phyloP scores from a whole-genome alignment of 2,113 vertebrate genomes.

The Junco hyemalis region DNA sequence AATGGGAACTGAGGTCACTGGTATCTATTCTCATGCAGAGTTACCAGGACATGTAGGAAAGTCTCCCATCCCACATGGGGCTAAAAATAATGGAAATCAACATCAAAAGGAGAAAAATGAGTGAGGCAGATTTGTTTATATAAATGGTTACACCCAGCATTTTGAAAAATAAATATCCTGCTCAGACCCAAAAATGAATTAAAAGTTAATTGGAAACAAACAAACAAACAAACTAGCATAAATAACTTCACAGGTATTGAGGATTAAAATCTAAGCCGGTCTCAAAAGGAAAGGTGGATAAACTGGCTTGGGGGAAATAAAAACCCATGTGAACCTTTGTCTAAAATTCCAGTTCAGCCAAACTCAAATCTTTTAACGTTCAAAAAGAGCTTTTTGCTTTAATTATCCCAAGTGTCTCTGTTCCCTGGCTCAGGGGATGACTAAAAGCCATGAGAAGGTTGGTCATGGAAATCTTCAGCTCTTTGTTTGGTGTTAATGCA shows the following conservation, averaged over 20 bases:
- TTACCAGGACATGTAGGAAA: neutral
- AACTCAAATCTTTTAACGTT: slow-evolving; percentile 48
- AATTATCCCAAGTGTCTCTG: slow-evolving; percentile 19
- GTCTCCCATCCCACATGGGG: neutral
- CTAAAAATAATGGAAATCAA: slow-evolving; percentile 35
- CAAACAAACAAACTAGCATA: slow-evolving; percentile 51
- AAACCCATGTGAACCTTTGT: slow-evolving; percentile 53
- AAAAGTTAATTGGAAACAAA: slow-evolving; percentile 56
- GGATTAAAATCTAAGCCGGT: slow-evolving; percentile 46
- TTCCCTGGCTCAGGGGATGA: slow-evolving; percentile 35
- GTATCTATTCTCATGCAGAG: neutral
- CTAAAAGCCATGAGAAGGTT: slow-evolving; percentile 48
- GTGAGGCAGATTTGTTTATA: slow-evolving; percentile 39
- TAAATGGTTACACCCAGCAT: slow-evolving; percentile 41
- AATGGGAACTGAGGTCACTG: neutral
- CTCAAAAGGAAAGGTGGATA: slow-evolving; percentile 14
- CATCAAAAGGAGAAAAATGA: slow-evolving; percentile 44
- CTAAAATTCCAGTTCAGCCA: slow-evolving; percentile 47
- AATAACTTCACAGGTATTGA: slow-evolving; percentile 48
- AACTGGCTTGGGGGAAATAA: slow-evolving; percentile 40
- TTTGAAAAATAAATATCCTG: slow-evolving; percentile 42
- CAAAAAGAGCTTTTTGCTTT: slow-evolving; percentile 53
- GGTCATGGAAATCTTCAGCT: neutral
- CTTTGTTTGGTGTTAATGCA: neutral
- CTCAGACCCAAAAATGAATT: slow-evolving; percentile 35